A percentile compares a stretch with the other conserved stretches of the same genome.
Evolutionary conservation across 2,888 invertebrate genomes (phyloP).

Genomic region (Dynastes maya): DNA sequence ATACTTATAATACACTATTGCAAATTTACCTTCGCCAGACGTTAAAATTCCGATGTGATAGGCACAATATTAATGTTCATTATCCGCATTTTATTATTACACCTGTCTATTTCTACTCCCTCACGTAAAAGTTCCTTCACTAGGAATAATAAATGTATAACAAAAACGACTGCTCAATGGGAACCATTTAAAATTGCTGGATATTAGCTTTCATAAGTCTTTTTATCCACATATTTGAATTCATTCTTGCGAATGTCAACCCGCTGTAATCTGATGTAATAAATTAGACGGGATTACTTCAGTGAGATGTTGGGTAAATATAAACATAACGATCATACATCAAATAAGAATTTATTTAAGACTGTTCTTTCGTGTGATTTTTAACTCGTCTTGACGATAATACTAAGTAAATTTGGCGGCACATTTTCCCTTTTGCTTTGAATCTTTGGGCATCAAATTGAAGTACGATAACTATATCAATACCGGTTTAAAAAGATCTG

Average conservation of each 20-base stretch:
- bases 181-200: no score
- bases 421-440: not conserved
- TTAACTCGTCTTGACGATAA: conserved; percentile 5
- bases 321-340: conserved; percentile 22
- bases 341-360: conserved; percentile 11
- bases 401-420: conserved; percentile 16
- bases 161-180: no score
- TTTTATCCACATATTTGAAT: no score
- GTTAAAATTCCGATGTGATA: no score
- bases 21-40: no score
- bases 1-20: no score
- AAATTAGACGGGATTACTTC: conserved; percentile 49
- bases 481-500: not conserved
- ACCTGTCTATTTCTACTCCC: no score
- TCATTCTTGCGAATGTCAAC: conserved; percentile 11
- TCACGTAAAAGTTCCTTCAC: no score
- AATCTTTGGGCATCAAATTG: not conserved
- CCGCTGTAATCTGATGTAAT: conserved; percentile 46
- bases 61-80: no score
- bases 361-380: conserved; percentile 26
- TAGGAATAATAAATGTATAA: no score
- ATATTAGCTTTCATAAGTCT: no score
- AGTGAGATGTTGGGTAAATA: conserved; percentile 37
- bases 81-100: no score
- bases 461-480: not conserved